Conservation (phyloP, 2,113 vertebrate genomes). For the Microcebus lehilahytsara region DNA sequence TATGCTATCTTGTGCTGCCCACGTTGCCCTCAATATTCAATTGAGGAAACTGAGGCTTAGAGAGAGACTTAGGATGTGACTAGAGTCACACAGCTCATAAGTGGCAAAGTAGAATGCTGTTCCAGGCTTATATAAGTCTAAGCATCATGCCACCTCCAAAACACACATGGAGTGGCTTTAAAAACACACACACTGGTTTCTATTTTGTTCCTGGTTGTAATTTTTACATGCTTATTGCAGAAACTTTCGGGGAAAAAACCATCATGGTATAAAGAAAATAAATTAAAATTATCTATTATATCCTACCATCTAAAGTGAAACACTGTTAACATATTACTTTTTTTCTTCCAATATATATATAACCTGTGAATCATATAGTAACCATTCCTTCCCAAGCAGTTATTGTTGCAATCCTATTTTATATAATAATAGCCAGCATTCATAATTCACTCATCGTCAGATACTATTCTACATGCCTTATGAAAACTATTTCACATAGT, state of each 20-base stretch:
- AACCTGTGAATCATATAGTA: not conserved
- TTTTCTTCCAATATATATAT: too few relatives aligned
- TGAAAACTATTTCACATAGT: not conserved
- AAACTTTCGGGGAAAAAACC: not conserved
- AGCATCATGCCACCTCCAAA: rapidly evolving
- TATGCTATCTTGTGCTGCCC: not conserved
- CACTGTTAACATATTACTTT: not conserved
- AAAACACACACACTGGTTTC: not conserved
- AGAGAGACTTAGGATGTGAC: not conserved
- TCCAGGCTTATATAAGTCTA: not conserved
- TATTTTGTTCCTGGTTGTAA: not conserved
- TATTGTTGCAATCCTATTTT: not conserved
- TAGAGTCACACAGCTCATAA: not conserved
- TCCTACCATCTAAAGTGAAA: not conserved
- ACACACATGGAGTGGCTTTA: rapidly evolving
- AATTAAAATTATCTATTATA: not conserved
- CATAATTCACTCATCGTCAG: not conserved
- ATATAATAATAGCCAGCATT: not conserved
- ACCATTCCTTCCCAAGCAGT: not conserved
- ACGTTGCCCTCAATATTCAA: rapidly evolving
- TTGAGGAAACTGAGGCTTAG: not conserved
- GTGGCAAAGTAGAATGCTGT: not conserved
- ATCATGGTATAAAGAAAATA: not conserved
- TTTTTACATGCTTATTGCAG: not conserved
- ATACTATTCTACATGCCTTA: not conserved